A percentile compares a stretch with the other conserved stretches of the same genome.
phyloP scores from a whole-genome alignment of 2,797 vertebrate species.

The Basileuterus tristriatus region DNA sequence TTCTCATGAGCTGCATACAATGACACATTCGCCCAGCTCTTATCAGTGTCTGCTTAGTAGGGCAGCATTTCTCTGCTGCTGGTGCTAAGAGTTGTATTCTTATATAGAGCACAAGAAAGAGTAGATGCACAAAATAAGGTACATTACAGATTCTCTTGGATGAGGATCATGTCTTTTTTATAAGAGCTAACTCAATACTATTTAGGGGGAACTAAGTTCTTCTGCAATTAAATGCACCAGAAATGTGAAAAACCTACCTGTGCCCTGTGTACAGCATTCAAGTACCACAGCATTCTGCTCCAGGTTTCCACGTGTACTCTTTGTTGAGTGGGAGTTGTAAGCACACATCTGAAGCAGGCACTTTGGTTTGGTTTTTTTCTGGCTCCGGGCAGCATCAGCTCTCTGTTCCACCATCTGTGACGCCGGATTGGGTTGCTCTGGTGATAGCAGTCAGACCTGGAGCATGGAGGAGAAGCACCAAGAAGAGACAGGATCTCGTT shows the following conservation, averaged over 20 bases:
- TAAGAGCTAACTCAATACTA: neutral
- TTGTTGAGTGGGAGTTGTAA: neutral
- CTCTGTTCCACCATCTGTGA: neutral
- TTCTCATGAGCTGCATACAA: neutral
- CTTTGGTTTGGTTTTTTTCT: neutral
- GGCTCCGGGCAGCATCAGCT: neutral
- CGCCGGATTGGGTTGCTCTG: neutral
- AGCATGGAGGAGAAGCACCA: neutral
- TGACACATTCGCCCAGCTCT: neutral
- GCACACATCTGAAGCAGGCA: neutral
- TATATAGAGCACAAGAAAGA: neutral
- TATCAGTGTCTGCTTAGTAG: neutral
- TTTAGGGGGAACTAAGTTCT: neutral
- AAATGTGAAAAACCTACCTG: slow-evolving; percentile 2
- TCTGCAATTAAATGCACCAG: neutral
- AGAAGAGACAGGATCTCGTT: neutral
- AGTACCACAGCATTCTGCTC: neutral
- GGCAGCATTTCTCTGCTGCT: neutral
- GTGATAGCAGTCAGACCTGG: neutral
- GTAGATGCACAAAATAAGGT: neutral
- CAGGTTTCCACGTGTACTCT: neutral
- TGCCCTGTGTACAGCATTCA: neutral
- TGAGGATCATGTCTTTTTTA: neutral
- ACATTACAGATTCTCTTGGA: neutral
- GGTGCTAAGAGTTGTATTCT: slow-evolving; percentile 28